Evolutionary conservation across 2,113 vertebrate species (phyloP), one percentile per base, ranked within the genome.

Genomic region (Myotis davidii): DNA sequence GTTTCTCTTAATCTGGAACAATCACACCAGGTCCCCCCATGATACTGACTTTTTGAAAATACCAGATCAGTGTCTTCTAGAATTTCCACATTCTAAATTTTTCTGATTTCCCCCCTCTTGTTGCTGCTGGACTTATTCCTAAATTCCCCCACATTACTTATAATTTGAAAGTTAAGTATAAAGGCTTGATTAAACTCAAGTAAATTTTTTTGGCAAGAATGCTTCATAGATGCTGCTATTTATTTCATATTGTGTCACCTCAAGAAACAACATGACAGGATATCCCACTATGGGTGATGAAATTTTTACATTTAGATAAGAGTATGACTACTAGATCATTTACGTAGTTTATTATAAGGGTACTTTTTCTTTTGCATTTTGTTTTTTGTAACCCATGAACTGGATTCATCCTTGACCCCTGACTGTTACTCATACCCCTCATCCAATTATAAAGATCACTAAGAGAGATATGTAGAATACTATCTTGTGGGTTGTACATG

Each of bases 171-270:
- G 18, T 48, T 76, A 95, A 95, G 17, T 52, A 91, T 83, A 95
- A 93, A 85, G 13, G 0, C n/a, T 88, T 81, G 32, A 78, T 92
- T 96, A 78, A 91, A 79, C 72, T 96, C 21, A 90, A 83, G 9
- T 59, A 82, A 56, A 72, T 9, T 37, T 54, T 87, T 81, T 95
- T 48, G 29, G 52, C 52, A 94, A 85, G 32, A 96, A 54, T 90
- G 25, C n/a, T 90, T 91, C 65, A 52, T 73, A 82, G 82, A 73
- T 90, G n/a, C 45, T 56, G 13, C n/a, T 82, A 8, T 88, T 92
- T 65, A 82, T 94, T 92, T 88, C 52, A 78, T 91, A 86, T 69
- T 94, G 16, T 32, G 70, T 70, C 74, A 64, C 10, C 85, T 5
- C 37, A 79, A 65, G 34, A 96, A 91, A 69, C 21, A 86, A 54